Conservation (phyloP, 2,113 vertebrate genomes). For the Thryonomys swinderianus region DNA sequence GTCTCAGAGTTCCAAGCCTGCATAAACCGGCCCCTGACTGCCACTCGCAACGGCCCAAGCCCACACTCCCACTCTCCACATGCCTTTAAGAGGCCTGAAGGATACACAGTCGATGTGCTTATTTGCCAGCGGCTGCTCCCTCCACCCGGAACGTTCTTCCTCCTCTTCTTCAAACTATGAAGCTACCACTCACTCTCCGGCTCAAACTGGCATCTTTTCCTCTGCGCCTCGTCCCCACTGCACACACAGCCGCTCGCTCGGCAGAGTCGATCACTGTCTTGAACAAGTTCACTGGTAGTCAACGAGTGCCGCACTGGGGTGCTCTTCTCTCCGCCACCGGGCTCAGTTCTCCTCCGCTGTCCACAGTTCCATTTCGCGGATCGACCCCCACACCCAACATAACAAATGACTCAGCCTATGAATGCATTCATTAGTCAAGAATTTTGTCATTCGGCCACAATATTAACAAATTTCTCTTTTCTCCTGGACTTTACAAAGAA, state of each 20-base stretch:
- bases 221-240: neutral
- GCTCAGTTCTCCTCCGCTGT: neutral
- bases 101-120: neutral
- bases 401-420: neutral
- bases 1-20: neutral
- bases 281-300: neutral
- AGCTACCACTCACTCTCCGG: neutral
- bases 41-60: neutral
- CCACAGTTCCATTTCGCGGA: neutral
- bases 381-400: neutral
- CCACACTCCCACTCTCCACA: neutral
- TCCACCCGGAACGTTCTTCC: neutral
- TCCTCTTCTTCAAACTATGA: neutral
- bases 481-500: neutral
- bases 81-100: neutral
- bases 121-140: neutral
- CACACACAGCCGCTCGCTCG: neutral
- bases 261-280: neutral
- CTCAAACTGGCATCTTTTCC: neutral
- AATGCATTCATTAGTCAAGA: neutral
- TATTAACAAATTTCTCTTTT: slow-evolving; percentile 5
- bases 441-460: neutral
- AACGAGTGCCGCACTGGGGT: neutral
- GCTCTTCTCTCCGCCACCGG: neutral
- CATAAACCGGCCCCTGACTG: neutral